Conservation (phyloP, 2,888 invertebrate species). For the Steinernema carpocapsae region DNA sequence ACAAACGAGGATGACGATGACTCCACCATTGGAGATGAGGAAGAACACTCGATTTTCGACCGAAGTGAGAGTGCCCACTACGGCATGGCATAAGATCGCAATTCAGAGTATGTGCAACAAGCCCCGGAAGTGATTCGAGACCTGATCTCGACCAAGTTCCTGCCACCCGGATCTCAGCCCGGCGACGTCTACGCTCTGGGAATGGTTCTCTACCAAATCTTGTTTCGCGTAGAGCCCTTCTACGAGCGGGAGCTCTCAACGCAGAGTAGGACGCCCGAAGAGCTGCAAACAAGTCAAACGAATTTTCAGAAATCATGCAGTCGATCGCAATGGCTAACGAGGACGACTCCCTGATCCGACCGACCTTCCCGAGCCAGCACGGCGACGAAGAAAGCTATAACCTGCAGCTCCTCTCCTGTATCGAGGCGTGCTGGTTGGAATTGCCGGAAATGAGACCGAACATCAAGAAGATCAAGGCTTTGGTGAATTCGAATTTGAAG, state of each 20-base stretch:
- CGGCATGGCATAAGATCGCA: no score
- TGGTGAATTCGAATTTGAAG: constrained; percentile 64
- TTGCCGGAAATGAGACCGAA: constrained; percentile 65
- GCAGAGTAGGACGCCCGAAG: constrained; percentile 48
- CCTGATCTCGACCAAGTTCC: constrained; percentile 55
- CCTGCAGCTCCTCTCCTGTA: constrained; percentile 63
- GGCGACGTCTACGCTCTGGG: constrained; percentile 65
- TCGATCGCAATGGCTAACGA: constrained; percentile 66
- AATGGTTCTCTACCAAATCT: constrained; percentile 65
- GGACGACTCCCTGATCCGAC: constrained; percentile 64
- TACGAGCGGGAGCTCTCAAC: constrained; percentile 59
- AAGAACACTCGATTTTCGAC: constrained; percentile 34
- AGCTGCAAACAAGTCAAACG: background rate
- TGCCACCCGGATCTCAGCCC: constrained; percentile 59
- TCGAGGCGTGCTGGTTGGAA: constrained; percentile 68
- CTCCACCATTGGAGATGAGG: constrained; percentile 18
- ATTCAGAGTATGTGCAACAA: constrained; percentile 66
- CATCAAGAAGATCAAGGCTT: constrained; percentile 64
- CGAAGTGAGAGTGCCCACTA: no score
- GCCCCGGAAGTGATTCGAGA: constrained; percentile 67
- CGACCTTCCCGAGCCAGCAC: constrained; percentile 60
- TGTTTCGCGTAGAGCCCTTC: constrained; percentile 66
- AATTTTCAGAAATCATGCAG: constrained; percentile 61
- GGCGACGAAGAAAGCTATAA: constrained; percentile 59
- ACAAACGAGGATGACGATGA: constrained; percentile 24